Base-by-base conservation (phyloP, 2,888 invertebrate species). In the Ophion ventricosus region DNA sequence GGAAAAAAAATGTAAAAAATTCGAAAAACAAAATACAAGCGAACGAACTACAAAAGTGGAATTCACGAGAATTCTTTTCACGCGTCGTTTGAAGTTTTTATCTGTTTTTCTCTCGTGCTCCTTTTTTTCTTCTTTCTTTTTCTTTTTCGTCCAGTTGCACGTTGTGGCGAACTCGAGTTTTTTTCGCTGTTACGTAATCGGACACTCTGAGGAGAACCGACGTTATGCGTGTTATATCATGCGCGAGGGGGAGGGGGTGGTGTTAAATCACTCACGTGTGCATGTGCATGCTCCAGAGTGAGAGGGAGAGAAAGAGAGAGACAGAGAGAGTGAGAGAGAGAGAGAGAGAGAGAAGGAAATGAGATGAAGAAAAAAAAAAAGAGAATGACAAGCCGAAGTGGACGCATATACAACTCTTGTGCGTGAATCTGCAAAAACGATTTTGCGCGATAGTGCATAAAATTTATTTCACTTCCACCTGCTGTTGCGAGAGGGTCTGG, bases 381-480 rank as follows among this genome's bases (percentile, higher is more conserved):
- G 63, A 54, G 23, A 35, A 82, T 63, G 54, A 77, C 29, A 40
- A 70, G 67, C 25, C 56, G 61, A 57, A 43, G 70, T 63, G 61
- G 61, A 61, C 43, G 69, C 57, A 23, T 59, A 40, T 57, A 78
- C 61, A 11, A 72, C 49, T 63, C 64, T 57, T 10, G 40, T 78
- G 78, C 49, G 78, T 56, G 78, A 66, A 78, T 82, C 73, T 67
- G 40, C 63, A 73, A 78, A 56, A 77, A 74, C 84, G 90, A 90
- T 90, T 87, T 77, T 75, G 83, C 89, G 89, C 86, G 90, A 90
- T 90, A 90, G 82, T 78, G 49, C 79, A 73, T 67, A 63, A 82
- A 86, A 90, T 90, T 90, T 90, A 91, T 90, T 84, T 87, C 86
- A 64, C 83, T 78, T 84, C 82, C 90, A 89, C 88, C 89, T 89